These are phyloP conservation scores for Dreissena polymorpha DNA, from an alignment of 1,140 invertebrate species.

Conservation along the genomic window DNA sequence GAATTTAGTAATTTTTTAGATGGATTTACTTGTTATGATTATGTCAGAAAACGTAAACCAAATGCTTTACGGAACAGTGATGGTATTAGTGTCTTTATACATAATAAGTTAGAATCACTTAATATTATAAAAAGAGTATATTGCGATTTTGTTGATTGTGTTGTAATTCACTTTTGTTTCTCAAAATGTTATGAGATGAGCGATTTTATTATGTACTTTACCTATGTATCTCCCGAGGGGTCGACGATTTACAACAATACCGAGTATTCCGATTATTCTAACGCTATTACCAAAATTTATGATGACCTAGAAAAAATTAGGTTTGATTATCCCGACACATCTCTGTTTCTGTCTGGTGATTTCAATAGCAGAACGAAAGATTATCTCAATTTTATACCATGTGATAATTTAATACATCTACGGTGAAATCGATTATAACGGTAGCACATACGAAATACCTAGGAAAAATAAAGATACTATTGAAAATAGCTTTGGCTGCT, in stretches of 20 bases:
- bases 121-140: not conserved
- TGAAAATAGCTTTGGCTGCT: constrained; percentile 17
- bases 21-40: not conserved
- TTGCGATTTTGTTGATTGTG: constrained; percentile 1
- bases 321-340: constrained; percentile 1
- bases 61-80: not conserved
- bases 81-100: constrained; percentile 2
- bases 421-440: constrained; percentile 19
- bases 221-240: constrained; percentile 11
- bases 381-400: constrained; percentile 25
- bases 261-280: not conserved
- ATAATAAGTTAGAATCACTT: not conserved
- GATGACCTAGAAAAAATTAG: constrained; percentile 13
- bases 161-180: not conserved
- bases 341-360: constrained; percentile 14
- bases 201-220: constrained; percentile 13
- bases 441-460: constrained; percentile 15
- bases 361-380: constrained; percentile 21
- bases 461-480: constrained; percentile 13
- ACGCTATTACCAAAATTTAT: constrained; percentile 14
- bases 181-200: not conserved
- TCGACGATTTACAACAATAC: not conserved
- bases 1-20: constrained; percentile 6
- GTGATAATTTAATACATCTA: constrained; percentile 23
- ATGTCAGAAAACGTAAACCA: constrained; percentile 1